Evolutionary conservation across 2,797 vertebrate genomes (phyloP).

Genomic region (Rhyacichthys aspro): DNA sequence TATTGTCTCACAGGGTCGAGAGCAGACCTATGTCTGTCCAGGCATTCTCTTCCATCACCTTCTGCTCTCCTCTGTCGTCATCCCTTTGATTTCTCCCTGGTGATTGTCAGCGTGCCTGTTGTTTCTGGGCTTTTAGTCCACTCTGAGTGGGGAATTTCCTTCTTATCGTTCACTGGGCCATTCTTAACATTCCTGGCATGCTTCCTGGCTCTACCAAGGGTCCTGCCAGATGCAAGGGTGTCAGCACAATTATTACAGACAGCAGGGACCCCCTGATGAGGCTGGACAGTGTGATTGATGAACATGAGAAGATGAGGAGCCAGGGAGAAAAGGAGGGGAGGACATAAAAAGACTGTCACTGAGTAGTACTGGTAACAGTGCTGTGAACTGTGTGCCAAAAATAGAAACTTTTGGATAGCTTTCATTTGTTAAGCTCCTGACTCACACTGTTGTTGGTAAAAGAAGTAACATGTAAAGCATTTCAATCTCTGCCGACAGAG

Average conservation of each 20-base stretch:
- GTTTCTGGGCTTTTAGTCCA: slow-evolving; percentile 54
- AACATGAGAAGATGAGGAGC: slow-evolving; percentile 49
- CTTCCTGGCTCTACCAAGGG: slow-evolving; percentile 64
- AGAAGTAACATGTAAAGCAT: slow-evolving; percentile 55
- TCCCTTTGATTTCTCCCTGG: slow-evolving; percentile 44
- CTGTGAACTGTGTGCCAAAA: slow-evolving; percentile 71
- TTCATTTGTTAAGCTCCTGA: slow-evolving; percentile 66
- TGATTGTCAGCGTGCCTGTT: slow-evolving; percentile 51
- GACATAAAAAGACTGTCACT: slow-evolving; percentile 43
- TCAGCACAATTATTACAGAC: slow-evolving; percentile 46
- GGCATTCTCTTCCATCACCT: slow-evolving; percentile 43
- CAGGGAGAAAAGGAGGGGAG: slow-evolving; percentile 30
- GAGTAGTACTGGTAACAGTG: slow-evolving; percentile 32
- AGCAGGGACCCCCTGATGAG: slow-evolving; percentile 46
- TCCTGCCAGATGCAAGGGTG: slow-evolving; percentile 64
- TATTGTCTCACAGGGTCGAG: slow-evolving; percentile 50
- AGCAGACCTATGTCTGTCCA: slow-evolving; percentile 42
- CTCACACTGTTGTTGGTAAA: slow-evolving; percentile 68
- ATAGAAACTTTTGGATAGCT: slow-evolving; percentile 63
- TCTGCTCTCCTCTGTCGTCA: slow-evolving; percentile 57
- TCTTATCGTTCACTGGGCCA: slow-evolving; percentile 74
- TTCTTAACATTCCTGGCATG: slow-evolving; percentile 80
- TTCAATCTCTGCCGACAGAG: slow-evolving; percentile 44
- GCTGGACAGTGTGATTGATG: slow-evolving; percentile 60
- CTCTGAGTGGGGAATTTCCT: slow-evolving; percentile 64